Evolutionary conservation across 2,113 vertebrate genomes (phyloP), one percentile per base, ranked within the genome.

Genomic region (Procavia capensis): DNA sequence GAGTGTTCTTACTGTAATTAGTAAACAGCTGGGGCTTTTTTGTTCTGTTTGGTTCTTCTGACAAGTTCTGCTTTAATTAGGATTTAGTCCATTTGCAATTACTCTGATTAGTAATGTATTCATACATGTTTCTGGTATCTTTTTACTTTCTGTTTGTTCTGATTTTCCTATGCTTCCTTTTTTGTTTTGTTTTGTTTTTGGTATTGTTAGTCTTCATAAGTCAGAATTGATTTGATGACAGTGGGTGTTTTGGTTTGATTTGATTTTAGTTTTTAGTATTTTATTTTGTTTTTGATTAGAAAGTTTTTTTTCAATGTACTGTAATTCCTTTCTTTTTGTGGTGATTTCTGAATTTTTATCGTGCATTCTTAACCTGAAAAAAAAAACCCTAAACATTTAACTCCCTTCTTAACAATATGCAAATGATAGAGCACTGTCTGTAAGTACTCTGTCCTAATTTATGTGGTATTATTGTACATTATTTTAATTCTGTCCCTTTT

Each of bases 301-400:
- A 84, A 11, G 17, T 70, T 64, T 20, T 10, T 39, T 72, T 6
- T 20, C 13, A 82, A 78, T 81, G 36, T 1, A 54, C 4, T 87
- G 57, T 57, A 27, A 63, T 88, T 93, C 31, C 50, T 94, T 97
- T 50, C 29, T 91, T n/a, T 96, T 13, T 17, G 68, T 74, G 74
- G 76, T 93, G 57, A 66, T 19, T 13, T 91, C 66, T 54, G 14
- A 50, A n/a, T 88, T 90, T 81, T 87, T 43, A 75, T 27, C 68
- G 66, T 9, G 27, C 17, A 14, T 80, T 84, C 81, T 95, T 80
- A 85, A 80, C 63, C 68, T 63, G 43, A 82, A 36, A 50, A 61
- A 50, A 82, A 36, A 50, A 61, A 81, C 22, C 29, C 36, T 86
- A 27, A 47, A 41, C 41, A 9, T 34, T 57, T 64, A n/a, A 39